Evolutionary conservation across 2,113 vertebrate genomes (phyloP), one percentile per base, ranked within the genome.

Genomic region (Choloepus hoffmanni): DNA sequence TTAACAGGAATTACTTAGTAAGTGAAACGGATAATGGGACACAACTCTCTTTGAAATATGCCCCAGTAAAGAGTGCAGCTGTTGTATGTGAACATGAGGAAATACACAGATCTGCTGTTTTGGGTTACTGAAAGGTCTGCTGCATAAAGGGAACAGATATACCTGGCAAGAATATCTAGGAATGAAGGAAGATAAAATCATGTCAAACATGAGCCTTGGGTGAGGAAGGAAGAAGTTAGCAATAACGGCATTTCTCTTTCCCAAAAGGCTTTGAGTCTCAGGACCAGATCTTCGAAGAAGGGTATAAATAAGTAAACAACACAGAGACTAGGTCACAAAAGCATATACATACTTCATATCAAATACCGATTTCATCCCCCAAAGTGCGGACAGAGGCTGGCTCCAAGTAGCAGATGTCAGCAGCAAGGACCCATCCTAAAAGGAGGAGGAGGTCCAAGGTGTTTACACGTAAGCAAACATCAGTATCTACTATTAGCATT

Each of bases 341-440:
- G 53, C 48, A 96, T 81, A 90, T 91, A 99, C 99, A 98, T 98
- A 99, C 99, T 99, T 99, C 99, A 99, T 99, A 98, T 99, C 99
- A 98, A 99, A 99, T 95, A 99, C 99, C 24, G 99, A 99, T 96
- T 99, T 99, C 99, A 99, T 99, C 92, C 99, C 99, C 99, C 99
- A 99, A 91, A 99, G 98, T 1, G 99, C 99, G 97, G 99, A 99
- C 84, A 99, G 98, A 60, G 99, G 99, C 94, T 99, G 99, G 98
- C 99, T 99, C 99, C 99, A 99, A 0, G 99, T 99, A 93, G 99
- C 99, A 45, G 99, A 99, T 0, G 99, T 99, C 97, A 99, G 97
- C 95, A 99, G 98, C 97, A 99, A 98, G 86, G 99, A 99, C 58
- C 99, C 99, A 89, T 99, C 99, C 99, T 99, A 70, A n/a, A 97